phyloP scores from a whole-genome alignment of 35 echinoderm and acorn worm genomes.

The Acanthaster planci region DNA sequence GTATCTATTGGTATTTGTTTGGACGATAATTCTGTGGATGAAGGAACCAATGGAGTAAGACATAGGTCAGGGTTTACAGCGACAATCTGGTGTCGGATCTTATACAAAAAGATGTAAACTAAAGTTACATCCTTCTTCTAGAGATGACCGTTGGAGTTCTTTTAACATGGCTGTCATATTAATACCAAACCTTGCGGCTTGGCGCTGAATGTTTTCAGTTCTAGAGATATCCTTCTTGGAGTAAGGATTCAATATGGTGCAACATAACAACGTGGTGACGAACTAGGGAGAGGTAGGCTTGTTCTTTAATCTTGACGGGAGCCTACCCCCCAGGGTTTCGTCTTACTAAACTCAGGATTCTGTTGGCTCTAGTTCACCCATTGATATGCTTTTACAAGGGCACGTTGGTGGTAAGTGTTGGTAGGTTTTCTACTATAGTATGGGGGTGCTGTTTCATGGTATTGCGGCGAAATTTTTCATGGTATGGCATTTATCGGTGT shows the following conservation, averaged over 20 bases:
- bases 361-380: neutral
- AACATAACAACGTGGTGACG: slow-evolving; percentile 44
- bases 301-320: neutral
- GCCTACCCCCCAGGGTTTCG: neutral
- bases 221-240: slow-evolving; percentile 20
- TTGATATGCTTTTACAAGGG: neutral
- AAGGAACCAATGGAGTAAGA: no score
- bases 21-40: no score
- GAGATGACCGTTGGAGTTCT: no score
- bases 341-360: neutral
- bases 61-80: no score
- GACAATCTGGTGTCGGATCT: no score
- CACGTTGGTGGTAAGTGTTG: slow-evolving; percentile 15
- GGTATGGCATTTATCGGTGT: no score
- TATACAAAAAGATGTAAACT: no score
- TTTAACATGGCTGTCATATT: no score
- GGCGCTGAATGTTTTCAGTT: slow-evolving; percentile 52
- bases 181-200: slow-evolving; percentile 58
- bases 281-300: slow-evolving; percentile 42
- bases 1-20: no score
- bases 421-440: neutral
- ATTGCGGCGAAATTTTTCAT: no score
- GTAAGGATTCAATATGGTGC: slow-evolving; percentile 36
- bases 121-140: no score
- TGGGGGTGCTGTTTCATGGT: neutral